Conservation (phyloP, 2,113 vertebrate species). For the Nannospalax galili region DNA sequence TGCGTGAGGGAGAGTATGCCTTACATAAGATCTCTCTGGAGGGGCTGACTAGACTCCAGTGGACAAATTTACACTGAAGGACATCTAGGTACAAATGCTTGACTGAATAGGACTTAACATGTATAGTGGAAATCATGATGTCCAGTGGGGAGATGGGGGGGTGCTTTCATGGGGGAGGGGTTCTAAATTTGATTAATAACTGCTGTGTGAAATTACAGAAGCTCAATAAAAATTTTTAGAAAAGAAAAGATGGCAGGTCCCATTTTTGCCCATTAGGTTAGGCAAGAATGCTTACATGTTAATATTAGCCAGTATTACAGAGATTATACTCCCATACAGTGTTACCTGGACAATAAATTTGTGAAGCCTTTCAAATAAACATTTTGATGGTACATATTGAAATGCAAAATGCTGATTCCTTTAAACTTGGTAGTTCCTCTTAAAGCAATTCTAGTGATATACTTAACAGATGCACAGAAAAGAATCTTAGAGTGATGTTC, state of each 20-base stretch:
- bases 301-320: not conserved
- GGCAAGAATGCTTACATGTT: not conserved
- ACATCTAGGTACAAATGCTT: no score
- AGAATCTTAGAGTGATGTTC: not conserved
- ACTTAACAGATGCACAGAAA: not conserved
- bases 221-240: no score
- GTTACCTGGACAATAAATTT: not conserved
- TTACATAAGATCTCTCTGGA: no score
- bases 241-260: not conserved
- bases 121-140: no score
- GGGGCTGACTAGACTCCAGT: no score
- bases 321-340: not conserved
- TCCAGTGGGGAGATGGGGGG: no score
- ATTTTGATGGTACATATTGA: not conserved
- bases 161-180: no score
- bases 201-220: no score
- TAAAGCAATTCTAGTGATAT: not conserved
- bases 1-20: no score
- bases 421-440: not conserved
- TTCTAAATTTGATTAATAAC: no score
- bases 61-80: no score
- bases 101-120: no score
- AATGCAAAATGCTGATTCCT: not conserved
- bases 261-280: not conserved
- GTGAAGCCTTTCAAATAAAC: not conserved